Base-by-base conservation (phyloP, 2,888 invertebrate genomes). In the Actias luna region DNA sequence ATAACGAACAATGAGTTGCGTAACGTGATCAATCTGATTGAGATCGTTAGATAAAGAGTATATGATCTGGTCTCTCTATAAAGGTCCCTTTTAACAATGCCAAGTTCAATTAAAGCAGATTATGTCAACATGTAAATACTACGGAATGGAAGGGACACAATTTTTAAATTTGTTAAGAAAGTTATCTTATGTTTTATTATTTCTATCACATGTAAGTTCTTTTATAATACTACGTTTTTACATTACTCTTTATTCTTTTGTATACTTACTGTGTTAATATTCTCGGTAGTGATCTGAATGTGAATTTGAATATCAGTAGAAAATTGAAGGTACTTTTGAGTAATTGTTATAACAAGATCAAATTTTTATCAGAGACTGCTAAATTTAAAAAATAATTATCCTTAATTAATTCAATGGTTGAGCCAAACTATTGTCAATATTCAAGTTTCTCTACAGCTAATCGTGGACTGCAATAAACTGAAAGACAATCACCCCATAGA, bases 1-100 rank as follows among this genome's bases (percentile, higher is more conserved):
- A 59, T 8, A 57, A 62, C 12, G 64, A 65, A 74, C 76, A 74
- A 75, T 79, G 60, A 69, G 65, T 66, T 73, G 12, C 67, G 52
- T 64, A 70, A 78, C 74, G 77, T 78, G 79, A 63, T 69, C 63
- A 75, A 80, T 79, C 80, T 63, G 39, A 62, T 58, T 55, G 46
- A 65, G 58, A 69, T 69, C 50, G 63, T 14, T 27, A 60, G 65
- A 67, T 74, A 73, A 72, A 63, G 59, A 35, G 2, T 14, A 33
- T 58, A 66, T 69, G 70, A 67, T 72, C 66, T 67, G 58, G 64
- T 58, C 65, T 67, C 65, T 67, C 63, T 74, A 68, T 64, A 68
- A 64, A 68, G 69, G 62, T 27, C 12, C 46, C 22, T 25, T 14
- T 58, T 57, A 58, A 62, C 42, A 62, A 29, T 14, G 55, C 5